Evolutionary conservation across 2,888 invertebrate genomes (phyloP).

Genomic region (Clunio marinus): DNA sequence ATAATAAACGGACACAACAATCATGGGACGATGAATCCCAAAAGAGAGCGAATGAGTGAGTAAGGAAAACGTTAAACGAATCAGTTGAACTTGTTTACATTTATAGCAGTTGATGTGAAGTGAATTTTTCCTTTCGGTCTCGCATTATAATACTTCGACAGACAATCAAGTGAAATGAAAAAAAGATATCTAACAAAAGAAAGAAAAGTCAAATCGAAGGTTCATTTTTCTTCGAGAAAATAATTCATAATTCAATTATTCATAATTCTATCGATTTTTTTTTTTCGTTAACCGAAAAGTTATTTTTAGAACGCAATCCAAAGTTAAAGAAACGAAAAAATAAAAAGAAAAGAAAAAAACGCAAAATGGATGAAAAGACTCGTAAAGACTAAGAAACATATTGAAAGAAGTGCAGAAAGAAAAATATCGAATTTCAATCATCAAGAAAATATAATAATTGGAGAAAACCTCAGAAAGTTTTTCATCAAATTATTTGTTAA

Average conservation of each 20-base stretch:
- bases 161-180: too few relatives aligned
- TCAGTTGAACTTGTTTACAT: too few relatives aligned
- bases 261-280: neutral
- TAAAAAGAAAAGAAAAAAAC: neutral
- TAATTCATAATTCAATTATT: slow-evolving; percentile 8
- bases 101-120: too few relatives aligned
- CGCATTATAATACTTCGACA: too few relatives aligned
- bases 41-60: too few relatives aligned
- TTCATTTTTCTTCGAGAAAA: neutral
- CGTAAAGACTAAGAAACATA: neutral
- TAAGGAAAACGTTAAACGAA: too few relatives aligned
- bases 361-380: neutral
- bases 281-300: neutral
- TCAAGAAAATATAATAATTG: neutral
- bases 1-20: too few relatives aligned
- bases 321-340: neutral
- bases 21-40: too few relatives aligned
- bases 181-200: too few relatives aligned
- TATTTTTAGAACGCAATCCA: neutral
- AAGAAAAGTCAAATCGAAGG: too few relatives aligned
- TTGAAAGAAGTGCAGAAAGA: neutral
- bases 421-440: neutral
- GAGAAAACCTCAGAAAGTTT: neutral
- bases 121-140: too few relatives aligned
- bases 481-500: slow-evolving; percentile 2